Conservation (phyloP, 1,140 invertebrate genomes). For the Microplitis mediator region DNA sequence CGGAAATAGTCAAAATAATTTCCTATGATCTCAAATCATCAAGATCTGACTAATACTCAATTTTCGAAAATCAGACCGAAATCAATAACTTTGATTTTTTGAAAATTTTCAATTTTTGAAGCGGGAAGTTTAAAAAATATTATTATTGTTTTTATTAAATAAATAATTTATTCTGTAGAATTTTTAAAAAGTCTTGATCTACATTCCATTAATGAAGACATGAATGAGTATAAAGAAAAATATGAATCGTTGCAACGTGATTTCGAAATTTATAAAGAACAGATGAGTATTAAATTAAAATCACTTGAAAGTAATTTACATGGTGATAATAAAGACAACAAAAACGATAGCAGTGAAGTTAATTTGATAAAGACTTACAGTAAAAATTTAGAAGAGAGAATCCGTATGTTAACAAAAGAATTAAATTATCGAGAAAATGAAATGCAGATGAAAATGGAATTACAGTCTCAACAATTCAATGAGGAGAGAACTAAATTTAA, state of each 20-base stretch:
- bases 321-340: constrained; percentile 45
- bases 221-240: constrained; percentile 59
- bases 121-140: not conserved
- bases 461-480: constrained; percentile 58
- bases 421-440: constrained; percentile 66
- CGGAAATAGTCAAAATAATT: no score
- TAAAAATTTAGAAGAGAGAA: constrained; percentile 69
- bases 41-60: no score
- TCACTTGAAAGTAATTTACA: constrained; percentile 38
- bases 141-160: not conserved
- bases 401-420: constrained; percentile 67
- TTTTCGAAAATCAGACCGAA: no score
- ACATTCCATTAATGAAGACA: constrained; percentile 39
- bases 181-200: constrained; percentile 44
- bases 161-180: not conserved
- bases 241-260: constrained; percentile 58
- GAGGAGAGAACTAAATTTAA: constrained; percentile 61
- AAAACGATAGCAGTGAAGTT: constrained; percentile 51
- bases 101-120: no score
- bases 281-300: constrained; percentile 40
- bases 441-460: constrained; percentile 62
- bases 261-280: constrained; percentile 58
- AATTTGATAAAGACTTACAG: constrained; percentile 66
- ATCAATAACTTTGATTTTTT: no score
- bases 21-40: no score